phyloP scores from a whole-genome alignment of 2,113 vertebrate genomes.

The mouse (Mus musculus) region DNA sequence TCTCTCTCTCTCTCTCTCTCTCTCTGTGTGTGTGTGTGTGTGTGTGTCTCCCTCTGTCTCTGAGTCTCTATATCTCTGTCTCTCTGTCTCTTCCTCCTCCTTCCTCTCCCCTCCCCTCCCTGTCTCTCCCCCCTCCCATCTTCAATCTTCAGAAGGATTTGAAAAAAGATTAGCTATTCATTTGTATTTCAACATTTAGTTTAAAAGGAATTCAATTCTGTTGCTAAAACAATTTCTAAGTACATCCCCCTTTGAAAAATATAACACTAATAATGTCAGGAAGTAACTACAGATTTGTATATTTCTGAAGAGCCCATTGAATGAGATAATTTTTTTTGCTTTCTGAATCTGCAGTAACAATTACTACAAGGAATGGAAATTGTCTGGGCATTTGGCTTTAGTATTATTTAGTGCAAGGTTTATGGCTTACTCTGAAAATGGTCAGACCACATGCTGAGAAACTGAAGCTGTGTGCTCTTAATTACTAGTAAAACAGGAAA shows the following conservation, averaged over 20 bases:
- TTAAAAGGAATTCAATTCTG: constrained; percentile 37
- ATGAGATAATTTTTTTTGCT: background rate
- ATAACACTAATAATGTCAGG: constrained; percentile 28
- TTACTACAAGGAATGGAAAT: constrained; percentile 51
- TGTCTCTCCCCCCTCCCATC: background rate
- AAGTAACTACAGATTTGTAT: background rate
- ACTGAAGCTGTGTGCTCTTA: constrained; percentile 59
- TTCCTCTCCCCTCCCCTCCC: background rate
- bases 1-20: background rate
- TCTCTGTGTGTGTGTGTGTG: too few relatives aligned
- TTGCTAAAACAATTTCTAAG: constrained; percentile 37
- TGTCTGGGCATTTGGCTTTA: constrained; percentile 62
- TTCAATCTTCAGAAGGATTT: constrained; percentile 27
- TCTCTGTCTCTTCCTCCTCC: background rate
- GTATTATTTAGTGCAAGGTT: constrained; percentile 57
- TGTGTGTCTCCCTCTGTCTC: background rate
- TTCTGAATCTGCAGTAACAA: constrained; percentile 34
- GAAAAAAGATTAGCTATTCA: background rate
- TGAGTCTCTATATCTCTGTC: background rate
- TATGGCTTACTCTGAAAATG: constrained; percentile 60
- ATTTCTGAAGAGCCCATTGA: constrained; percentile 17
- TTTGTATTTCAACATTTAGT: constrained; percentile 53
- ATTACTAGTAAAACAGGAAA: constrained; percentile 67
- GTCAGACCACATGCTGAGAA: constrained; percentile 57
- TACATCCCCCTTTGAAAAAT: background rate